These are phyloP conservation scores for Leptopilina syphax DNA, from an alignment of 2,888 invertebrate species.

Conservation along the genomic window DNA sequence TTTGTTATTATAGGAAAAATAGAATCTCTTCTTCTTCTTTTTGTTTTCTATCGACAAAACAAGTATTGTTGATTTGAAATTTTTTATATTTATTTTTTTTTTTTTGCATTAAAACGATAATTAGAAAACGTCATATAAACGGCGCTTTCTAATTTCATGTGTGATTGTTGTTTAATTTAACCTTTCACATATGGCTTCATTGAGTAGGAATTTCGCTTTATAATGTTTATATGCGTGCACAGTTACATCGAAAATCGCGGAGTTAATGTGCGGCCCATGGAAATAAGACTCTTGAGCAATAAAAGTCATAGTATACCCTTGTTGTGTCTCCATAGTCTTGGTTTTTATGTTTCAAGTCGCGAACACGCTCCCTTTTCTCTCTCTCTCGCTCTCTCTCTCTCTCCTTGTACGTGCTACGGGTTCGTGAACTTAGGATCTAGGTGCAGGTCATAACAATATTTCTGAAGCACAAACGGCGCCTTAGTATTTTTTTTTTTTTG, in stretches of 20 bases:
- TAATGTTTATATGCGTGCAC: slow-evolving; percentile 25
- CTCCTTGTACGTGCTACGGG: slow-evolving; percentile 21
- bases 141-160: slow-evolving; percentile 12
- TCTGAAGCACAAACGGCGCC: slow-evolving; percentile 15
- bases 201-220: slow-evolving; percentile 21
- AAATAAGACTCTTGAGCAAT: slow-evolving; percentile 31
- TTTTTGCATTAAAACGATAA: slow-evolving; percentile 11
- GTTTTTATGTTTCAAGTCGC: slow-evolving; percentile 25
- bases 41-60: not conserved
- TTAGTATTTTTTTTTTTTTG: not conserved
- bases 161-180: slow-evolving; percentile 27
- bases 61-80: slow-evolving; percentile 4
- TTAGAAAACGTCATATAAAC: slow-evolving; percentile 26
- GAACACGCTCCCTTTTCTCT: slow-evolving; percentile 11
- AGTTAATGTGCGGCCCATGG: slow-evolving; percentile 25
- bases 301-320: slow-evolving; percentile 32
- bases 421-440: slow-evolving; percentile 14
- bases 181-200: slow-evolving; percentile 27
- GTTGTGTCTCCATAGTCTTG: slow-evolving; percentile 35
- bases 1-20: too few relatives aligned
- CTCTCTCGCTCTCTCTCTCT: not conserved
- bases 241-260: slow-evolving; percentile 31
- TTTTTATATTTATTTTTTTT: too few relatives aligned
- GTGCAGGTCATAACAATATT: slow-evolving; percentile 34
- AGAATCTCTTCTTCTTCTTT: too few relatives aligned